Base-by-base conservation (phyloP, 2,797 vertebrate species). In the Synanceia verrucosa region DNA sequence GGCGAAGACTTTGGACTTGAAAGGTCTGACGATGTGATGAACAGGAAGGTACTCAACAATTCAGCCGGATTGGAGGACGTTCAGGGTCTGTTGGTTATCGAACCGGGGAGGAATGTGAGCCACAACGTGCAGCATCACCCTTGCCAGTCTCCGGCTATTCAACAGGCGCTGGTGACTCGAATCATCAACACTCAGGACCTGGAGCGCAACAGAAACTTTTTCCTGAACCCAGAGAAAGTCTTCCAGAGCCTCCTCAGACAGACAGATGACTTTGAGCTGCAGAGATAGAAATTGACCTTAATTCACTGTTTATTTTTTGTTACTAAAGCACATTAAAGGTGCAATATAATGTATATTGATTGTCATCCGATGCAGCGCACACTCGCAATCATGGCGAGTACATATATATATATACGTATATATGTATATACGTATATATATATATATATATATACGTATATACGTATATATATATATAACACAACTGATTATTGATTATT, bases 121-220 rank as follows among this genome's bases (percentile, higher is more conserved):
- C 91, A 92, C 76, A 48, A 1, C 0, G 80, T 92, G 51, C 81
- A 48, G 43, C 89, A 92, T 46, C 89, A 82, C 51, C 68, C 83
- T 34, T 92, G 91, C 62, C 23, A 91, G 84, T 87, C 90, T 65
- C 74, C 84, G 1, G 86, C 84, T 43, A 90, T 92, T 50, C 86
- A 88, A 12, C 71, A 88, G 24, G 88, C 89, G 33, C 12, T 92
- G 65, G 83, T 90, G 59, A 76, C 47, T 3, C 86, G 75, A 0
- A 81, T 91, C 2, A 79, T 91, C 0, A 81, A 85, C 0, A 43
- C 80, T 2, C 88, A 86, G 71, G 87, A 92, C 71, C 65, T 90
- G 72, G 82, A 89, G n/a, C 28, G 39, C 1, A 89, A 74, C 77
- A 51, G 69, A 46, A 73, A 75, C n/a, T 87, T 92, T 11, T 92